Evolutionary conservation across 2,888 invertebrate genomes (phyloP).

Genomic region (Hypsopygia costalis): DNA sequence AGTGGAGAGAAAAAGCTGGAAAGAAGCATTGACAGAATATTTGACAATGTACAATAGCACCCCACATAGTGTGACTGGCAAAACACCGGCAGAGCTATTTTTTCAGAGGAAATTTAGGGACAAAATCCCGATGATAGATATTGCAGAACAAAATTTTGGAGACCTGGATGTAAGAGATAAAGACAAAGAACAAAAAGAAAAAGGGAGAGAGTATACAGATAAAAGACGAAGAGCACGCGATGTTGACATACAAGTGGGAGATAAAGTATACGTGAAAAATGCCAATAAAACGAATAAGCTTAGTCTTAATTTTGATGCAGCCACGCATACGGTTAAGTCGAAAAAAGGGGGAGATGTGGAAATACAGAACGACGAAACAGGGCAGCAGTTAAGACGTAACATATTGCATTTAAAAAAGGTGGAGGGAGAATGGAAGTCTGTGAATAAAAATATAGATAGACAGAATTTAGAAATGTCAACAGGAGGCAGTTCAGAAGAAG

Average conservation of each 20-base stretch:
- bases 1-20: conserved; percentile 13
- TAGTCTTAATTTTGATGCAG: conserved; percentile 11
- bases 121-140: conserved; percentile 18
- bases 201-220: conserved; percentile 18
- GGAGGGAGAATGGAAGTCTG: conserved; percentile 11
- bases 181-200: conserved; percentile 21
- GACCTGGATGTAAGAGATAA: conserved; percentile 21
- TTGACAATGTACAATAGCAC: conserved; percentile 29
- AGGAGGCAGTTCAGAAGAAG: too few relatives aligned
- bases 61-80: conserved; percentile 32
- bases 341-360: conserved; percentile 12
- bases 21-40: conserved; percentile 20
- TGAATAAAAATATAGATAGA: not conserved
- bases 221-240: conserved; percentile 17
- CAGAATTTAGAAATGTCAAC: too few relatives aligned
- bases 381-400: conserved; percentile 17
- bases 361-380: conserved; percentile 19
- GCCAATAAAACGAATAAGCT: conserved; percentile 18
- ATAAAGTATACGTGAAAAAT: conserved; percentile 23
- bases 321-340: conserved; percentile 15
- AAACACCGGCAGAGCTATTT: conserved; percentile 24
- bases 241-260: conserved; percentile 16
- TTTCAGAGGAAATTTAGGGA: conserved; percentile 27
- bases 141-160: conserved; percentile 7
- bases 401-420: conserved; percentile 11